These are phyloP conservation scores for Aspidiotus destructor DNA, from an alignment of 2,888 invertebrate species.

Conservation along the genomic window DNA sequence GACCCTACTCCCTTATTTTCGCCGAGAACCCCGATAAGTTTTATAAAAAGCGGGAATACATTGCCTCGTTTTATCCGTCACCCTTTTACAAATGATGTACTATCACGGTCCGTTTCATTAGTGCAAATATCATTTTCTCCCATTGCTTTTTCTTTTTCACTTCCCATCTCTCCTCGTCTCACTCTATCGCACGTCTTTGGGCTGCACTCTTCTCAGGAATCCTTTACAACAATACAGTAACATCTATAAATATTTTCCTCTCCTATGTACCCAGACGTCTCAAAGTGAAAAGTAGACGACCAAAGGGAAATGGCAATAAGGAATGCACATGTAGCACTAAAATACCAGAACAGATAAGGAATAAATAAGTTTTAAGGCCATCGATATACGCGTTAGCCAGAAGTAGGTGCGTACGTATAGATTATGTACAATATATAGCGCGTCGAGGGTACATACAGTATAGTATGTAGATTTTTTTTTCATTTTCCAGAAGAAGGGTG, in stretches of 20 bases:
- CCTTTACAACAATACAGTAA: too few relatives aligned
- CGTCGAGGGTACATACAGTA: not conserved
- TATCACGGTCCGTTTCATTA: constrained; percentile 32
- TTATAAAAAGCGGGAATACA: constrained; percentile 30
- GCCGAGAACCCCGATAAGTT: constrained; percentile 28
- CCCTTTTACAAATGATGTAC: constrained; percentile 33
- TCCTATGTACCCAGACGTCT: too few relatives aligned
- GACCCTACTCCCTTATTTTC: constrained; percentile 22
- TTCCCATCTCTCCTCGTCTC: constrained; percentile 1
- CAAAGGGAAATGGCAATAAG: not conserved
- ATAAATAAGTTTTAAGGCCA: constrained; percentile 8
- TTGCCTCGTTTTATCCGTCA: constrained; percentile 29
- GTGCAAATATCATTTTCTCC: constrained; percentile 32
- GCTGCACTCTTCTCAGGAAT: too few relatives aligned
- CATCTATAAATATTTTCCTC: too few relatives aligned
- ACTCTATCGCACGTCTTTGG: too few relatives aligned
- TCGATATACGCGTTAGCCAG: constrained; percentile 7
- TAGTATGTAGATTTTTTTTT: not conserved
- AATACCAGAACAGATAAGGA: not conserved
- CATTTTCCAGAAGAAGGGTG: not conserved
- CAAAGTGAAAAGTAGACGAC: too few relatives aligned
- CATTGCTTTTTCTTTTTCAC: constrained; percentile 21
- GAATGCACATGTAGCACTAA: not conserved
- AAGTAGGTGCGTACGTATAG: not conserved
- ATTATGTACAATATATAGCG: too few relatives aligned